Evolutionary conservation across 2,797 vertebrate species (phyloP), one percentile per base, ranked within the genome.

Genomic region (Simalia tracyae): DNA sequence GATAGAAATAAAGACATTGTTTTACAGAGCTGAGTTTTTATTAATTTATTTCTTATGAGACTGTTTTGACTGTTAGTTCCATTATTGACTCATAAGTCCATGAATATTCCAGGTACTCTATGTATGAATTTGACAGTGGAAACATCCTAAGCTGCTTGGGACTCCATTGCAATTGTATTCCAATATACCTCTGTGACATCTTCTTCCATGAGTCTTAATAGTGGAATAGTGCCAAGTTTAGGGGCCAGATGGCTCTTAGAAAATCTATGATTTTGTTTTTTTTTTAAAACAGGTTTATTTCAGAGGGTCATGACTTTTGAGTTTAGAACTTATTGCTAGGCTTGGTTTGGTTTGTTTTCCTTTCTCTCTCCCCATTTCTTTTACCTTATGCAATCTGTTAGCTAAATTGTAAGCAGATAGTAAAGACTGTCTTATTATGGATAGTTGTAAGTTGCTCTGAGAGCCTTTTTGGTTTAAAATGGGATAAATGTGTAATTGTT

Each of bases 141-240:
- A 89, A 90, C 72, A 56, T 46, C 81, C 11, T 50, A 17, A n/a
- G 84, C 1, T 81, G 90, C 86, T 93, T 85, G 28, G n/a, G 10
- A 28, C 66, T 93, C 92, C 60, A 42, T 54, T 94, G 60, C 66
- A 91, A 91, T 89, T 90, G 91, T 85, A 87, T 85, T 93, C 92
- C 93, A 93, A 94, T 91, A 91, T 93, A 94, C 88, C 92, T 0
- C 94, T 15, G 92, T 81, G 95, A 96, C 95, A 95, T 95, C 96
- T 95, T 95, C 95, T 96, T 96, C 95, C 95, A 94, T 92, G 95
- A 93, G 95, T 94, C 95, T 42, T 50, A 64, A 0, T 96, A 93
- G 93, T 95, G 0, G 96, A 92, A 96, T 95, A 95, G 95, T 95
- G 91, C 96, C 28, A 92, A 57, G 92, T 94, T 91, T 94, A 66